Base-by-base conservation (phyloP, 2,888 invertebrate genomes). In the Pseudeuparius sepicola region DNA sequence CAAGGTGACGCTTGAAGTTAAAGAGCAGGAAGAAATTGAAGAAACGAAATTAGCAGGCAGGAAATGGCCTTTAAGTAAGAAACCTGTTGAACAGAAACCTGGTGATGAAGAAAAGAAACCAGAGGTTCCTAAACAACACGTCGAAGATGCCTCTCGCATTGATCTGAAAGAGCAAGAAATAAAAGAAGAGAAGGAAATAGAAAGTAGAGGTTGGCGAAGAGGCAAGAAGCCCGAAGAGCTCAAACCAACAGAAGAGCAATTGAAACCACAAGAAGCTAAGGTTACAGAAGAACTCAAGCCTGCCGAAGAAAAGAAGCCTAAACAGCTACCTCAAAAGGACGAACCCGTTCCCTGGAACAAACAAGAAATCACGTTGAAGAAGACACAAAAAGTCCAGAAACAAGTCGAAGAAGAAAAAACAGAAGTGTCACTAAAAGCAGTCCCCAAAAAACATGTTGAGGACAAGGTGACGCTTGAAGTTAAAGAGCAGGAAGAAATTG, bases 301-400 rank as follows among this genome's bases (percentile, higher is more conserved):
- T n/a, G n/a, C n/a, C n/a, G n/a, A n/a, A n/a, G n/a, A n/a, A n/a
- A n/a, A 34, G 13, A 14, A 31, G 9, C 28, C 14, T 16, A 35
- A 23, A 17, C 14, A 24, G 2, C n/a, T 20, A n/a, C 20, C 20
- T 20, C 20, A 6, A 20, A 77, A 50, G 74, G 64, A 66, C 30
- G 47, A 51, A 38, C 30, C 44, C 18, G 33, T 51, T 42, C 67
- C 71, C 4, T 71, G 71, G 72, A 79, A 70, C 4, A 69, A 78
- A 51, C 75, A 80, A 57, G 66, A 67, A 43, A 62, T 71, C n/a
- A 57, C 53, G 13, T 49, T 73, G 12, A 73, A 70, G 39, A 59
- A 55, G 43, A 46, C 63, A 1, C 56, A 53, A 37, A 51, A 54
- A 10, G 56, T 59, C 18, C 54, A 45, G 31, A 63, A 61, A 46